phyloP scores from a whole-genome alignment of 2,888 invertebrate species.

The Exocentrus adspersus region DNA sequence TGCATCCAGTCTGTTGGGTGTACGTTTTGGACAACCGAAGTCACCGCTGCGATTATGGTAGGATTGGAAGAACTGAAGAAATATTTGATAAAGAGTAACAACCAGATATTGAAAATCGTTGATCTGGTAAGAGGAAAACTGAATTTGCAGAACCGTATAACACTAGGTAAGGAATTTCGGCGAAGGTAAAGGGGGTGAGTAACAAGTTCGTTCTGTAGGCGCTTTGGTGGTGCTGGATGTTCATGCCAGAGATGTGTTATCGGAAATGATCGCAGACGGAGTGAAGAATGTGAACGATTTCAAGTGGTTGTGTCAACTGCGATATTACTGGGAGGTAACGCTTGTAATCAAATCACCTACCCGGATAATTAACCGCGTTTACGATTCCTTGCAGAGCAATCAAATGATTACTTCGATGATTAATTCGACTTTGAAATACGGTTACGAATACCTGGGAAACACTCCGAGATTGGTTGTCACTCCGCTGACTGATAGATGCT shows the following conservation, averaged over 20 bases:
- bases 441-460: slow-evolving; percentile 95
- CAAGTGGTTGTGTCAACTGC: slow-evolving; percentile 87
- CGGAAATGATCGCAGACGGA: slow-evolving; percentile 71
- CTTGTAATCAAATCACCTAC: background rate
- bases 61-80: slow-evolving; percentile 67
- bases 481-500: slow-evolving; percentile 92
- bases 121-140: slow-evolving; percentile 88
- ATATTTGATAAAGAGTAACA: slow-evolving; percentile 78
- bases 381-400: slow-evolving; percentile 62
- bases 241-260: slow-evolving; percentile 89
- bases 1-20: slow-evolving; percentile 82
- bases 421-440: slow-evolving; percentile 87
- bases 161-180: slow-evolving; percentile 68
- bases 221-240: slow-evolving; percentile 93
- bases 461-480: slow-evolving; percentile 89
- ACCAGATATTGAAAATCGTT: slow-evolving; percentile 84
- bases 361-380: too few species aligned
- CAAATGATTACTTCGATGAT: slow-evolving; percentile 84
- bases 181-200: background rate
- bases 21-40: slow-evolving; percentile 90
- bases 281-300: slow-evolving; percentile 83
- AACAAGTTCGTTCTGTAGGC: slow-evolving; percentile 64
- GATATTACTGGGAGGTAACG: slow-evolving; percentile 85
- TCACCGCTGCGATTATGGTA: slow-evolving; percentile 79
- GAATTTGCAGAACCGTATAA: slow-evolving; percentile 86